Percentiles rank a stretch among this genome's conserved stretches.
Evolutionary conservation across 2,113 vertebrate genomes (phyloP).

Genomic region (Tapirus terrestris): DNA sequence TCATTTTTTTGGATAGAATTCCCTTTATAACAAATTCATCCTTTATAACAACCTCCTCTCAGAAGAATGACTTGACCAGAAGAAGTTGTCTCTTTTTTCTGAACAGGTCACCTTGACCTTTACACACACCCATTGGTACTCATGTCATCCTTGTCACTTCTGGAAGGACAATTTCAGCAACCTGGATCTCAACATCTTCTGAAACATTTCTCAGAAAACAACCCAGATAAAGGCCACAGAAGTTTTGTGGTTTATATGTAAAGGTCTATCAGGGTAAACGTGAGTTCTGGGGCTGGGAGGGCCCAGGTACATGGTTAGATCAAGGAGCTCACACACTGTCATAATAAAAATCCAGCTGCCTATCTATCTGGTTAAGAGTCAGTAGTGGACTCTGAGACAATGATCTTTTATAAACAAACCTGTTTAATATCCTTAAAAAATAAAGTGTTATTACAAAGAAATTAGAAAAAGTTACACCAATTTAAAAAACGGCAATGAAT

Average conservation of each 20-base stretch:
- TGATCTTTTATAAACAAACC: background rate
- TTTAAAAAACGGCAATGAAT: background rate
- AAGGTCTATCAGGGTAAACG: no score
- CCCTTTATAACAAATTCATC: background rate
- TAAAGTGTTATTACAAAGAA: slow-evolving; percentile 1
- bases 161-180: background rate
- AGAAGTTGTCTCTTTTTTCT: background rate
- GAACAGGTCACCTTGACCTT: no score
- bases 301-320: background rate
- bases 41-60: background rate
- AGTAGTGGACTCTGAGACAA: background rate
- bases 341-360: background rate
- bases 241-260: no score
- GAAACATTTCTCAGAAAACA: background rate
- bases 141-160: background rate
- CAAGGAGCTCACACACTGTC: background rate
- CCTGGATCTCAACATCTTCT: background rate
- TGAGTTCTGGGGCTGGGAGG: background rate
- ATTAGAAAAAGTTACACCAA: background rate
- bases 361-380: background rate
- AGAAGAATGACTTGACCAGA: background rate
- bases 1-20: background rate
- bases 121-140: background rate
- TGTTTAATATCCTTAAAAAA: background rate
- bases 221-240: no score